Conservation (phyloP, 2,797 vertebrate species). For the Malurus splendens region DNA sequence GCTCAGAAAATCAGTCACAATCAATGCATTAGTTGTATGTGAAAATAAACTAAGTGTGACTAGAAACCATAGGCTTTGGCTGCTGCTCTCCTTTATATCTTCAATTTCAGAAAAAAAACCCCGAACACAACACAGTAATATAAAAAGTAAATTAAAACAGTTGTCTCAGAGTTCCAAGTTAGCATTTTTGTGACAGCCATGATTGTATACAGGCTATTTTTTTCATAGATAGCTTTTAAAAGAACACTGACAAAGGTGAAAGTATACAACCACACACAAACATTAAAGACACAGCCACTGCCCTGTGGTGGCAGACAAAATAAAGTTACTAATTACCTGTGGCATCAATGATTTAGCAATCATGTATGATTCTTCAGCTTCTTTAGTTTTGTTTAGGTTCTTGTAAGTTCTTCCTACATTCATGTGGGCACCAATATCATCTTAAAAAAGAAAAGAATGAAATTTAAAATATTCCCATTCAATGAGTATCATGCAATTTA, state of each 20-base stretch:
- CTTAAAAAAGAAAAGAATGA: constrained; percentile 65
- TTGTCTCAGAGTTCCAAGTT: background rate
- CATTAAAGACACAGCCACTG: too few species aligned
- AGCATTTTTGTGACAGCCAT: background rate
- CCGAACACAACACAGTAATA: background rate
- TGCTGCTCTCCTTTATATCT: background rate
- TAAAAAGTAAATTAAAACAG: background rate
- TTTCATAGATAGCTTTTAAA: background rate
- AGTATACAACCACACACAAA: background rate
- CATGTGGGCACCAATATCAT: constrained; percentile 98
- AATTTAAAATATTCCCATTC: background rate
- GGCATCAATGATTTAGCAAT: constrained; percentile 97
- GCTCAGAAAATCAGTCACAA: background rate
- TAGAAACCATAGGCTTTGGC: background rate
- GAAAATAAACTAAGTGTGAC: background rate
- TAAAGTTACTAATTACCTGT: constrained; percentile 77
- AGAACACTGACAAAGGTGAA: background rate
- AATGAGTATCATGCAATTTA: background rate
- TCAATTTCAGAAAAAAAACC: background rate
- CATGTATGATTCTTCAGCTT: constrained; percentile 94
- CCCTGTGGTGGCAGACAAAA: background rate
- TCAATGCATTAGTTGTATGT: background rate
- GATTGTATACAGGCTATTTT: background rate
- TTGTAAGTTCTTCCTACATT: constrained; percentile 98
- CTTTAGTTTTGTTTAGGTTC: constrained; percentile 92